Base-by-base conservation (phyloP, 1,140 invertebrate species). In the Probaryconus sp. region DNA sequence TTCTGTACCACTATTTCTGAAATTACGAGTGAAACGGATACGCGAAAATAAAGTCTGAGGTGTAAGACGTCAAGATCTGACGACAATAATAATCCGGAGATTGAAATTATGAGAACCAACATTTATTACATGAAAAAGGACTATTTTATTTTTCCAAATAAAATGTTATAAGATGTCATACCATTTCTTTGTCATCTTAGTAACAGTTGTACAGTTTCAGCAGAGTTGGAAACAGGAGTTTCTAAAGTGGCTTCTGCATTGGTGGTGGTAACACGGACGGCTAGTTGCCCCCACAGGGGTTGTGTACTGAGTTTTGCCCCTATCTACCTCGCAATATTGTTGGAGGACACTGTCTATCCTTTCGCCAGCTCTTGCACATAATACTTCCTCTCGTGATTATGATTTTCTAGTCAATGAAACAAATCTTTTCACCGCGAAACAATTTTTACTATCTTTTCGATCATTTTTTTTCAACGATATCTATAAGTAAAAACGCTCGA, bases 251-350 rank as follows among this genome's bases (percentile, higher is more conserved):
- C 64, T 69, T 80, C 74, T 70, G 70, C 75, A 74, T 1, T 17
- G 18, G 48, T 24, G 13, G 48, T 14, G 53, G 38, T 11, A 42
- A 79, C 81, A 83, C 79, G 81, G 79, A 65, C 76, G 37, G 74
- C 78, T 84, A 84, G 84, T 85, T 81, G 82, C 81, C 82, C 84
- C 84, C 84, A 81, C 58, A 84, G 84, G 84, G 77, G 84, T 82
- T 84, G 79, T 85, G 81, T 79, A 68, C 79, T 81, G 81, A 83
- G 83, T 84, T 83, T 81, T 78, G 77, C 80, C 78, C 33, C 37
- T 65, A 60, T 60, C 55, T 65, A 33, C 35, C 21, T 37, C 60
- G 40, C 20, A 65, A 47, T 48, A 28, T 47, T 37, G 37, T 45
- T 51, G 33, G 24, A 58, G 53, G 11, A 58, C 37, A n/a, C 50